Base-by-base conservation (phyloP, 64 coral and sea anemone species). In the Stylophora pistillata region DNA sequence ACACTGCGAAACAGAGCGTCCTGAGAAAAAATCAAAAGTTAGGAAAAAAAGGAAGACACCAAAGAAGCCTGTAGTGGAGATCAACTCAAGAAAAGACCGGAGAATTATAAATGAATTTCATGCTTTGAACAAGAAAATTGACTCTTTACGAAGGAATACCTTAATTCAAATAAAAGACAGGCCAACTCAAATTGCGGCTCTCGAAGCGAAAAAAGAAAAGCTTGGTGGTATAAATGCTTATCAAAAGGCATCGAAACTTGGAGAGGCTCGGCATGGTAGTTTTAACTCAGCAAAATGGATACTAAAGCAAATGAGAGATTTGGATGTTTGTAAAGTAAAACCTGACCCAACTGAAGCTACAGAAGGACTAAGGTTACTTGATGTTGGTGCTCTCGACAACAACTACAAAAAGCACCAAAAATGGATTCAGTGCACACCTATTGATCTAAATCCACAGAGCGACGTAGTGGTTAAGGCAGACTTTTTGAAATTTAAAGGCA, bases 241-340 rank as follows among this genome's bases (percentile, higher is more conserved):
- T 41, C 90, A 92, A 79, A 28, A 92, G 29, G 90, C 90, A 16
- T 92, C 90, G 54, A 86, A 54, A 72, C 90, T 92, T 23, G 90
- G 90, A 70, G 90, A 92, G 37, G 64, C 63, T 74, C 90, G 61
- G 12, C 71, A 86, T 86, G 90, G 90, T 41, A 75, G 82, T 78
- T 91, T 91, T 66, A 91, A 91, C 73, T 71, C 76, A 29, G 90
- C 90, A 66, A 91, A 91, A 53, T 91, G 90, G 90, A 82, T 91
- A 4, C 11, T 91, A n/a, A 86, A 79, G n/a, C 71, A 91, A 60
- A 17, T 91, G 13, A 91, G 85, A 78, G 82, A 55, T 4, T 53
- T 78, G 11, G 55, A 86, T n/a, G 53, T 91, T 23, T 60, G 61
- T 3, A 10, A 13, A 15, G 5, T 52, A 16, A 55, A 85, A 55